Percentiles rank a stretch among this genome's conserved stretches.
Conservation (phyloP, 2,113 vertebrate species). For the Aviceda subcristata region DNA sequence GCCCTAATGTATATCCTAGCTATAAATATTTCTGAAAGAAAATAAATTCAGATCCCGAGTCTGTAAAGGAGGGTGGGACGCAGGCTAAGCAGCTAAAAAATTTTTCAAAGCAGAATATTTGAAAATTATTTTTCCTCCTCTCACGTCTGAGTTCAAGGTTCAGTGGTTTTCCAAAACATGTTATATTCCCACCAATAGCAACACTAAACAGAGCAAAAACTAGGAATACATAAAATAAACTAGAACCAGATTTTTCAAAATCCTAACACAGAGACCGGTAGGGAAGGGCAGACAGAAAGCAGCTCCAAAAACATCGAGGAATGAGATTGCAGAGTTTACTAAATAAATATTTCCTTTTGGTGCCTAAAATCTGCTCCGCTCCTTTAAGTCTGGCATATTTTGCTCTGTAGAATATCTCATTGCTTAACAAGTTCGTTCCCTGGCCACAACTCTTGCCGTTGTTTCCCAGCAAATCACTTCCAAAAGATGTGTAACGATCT, state of each 20-base stretch:
- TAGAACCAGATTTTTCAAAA: slow-evolving; percentile 30
- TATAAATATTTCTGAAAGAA: slow-evolving; percentile 37
- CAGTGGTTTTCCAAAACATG: slow-evolving; percentile 33
- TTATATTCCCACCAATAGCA: not conserved
- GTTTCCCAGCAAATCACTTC: slow-evolving; percentile 10
- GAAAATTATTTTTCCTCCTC: slow-evolving; percentile 8
- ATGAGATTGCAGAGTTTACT: slow-evolving; percentile 13
- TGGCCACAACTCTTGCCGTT: not conserved
- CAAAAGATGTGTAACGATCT: not conserved
- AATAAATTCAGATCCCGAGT: not conserved
- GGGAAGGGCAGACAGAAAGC: slow-evolving; percentile 1
- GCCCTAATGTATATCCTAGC: not conserved
- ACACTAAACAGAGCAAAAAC: not conserved
- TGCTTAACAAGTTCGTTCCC: not conserved
- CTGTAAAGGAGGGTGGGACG: not conserved
- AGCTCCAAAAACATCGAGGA: slow-evolving; percentile 33
- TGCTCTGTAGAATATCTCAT: not conserved
- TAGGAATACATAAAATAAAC: slow-evolving; percentile 29
- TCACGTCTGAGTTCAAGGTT: slow-evolving; percentile 20
- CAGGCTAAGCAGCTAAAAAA: not conserved
- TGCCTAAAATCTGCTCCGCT: not conserved
- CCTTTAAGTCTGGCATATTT: not conserved
- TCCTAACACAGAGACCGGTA: not conserved
- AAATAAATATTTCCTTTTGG: slow-evolving; percentile 37
- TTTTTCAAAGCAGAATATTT: slow-evolving; percentile 29